Conservation (phyloP, 2,113 vertebrate species). For the Phrynosoma blainvillii region DNA sequence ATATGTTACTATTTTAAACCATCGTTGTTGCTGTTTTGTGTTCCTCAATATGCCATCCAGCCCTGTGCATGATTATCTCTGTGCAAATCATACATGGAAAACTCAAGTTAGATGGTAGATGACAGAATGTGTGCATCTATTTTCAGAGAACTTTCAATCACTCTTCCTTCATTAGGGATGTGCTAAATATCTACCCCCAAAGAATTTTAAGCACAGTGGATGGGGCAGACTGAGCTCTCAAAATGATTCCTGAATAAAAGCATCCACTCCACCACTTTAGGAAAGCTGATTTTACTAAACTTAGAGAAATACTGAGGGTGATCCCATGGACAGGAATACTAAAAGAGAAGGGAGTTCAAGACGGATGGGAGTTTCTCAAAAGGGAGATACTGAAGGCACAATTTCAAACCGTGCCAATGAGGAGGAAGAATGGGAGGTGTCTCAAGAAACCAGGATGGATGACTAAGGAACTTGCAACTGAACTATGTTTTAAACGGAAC, state of each 20-base stretch:
- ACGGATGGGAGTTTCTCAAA: no score
- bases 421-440: no score
- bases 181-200: neutral
- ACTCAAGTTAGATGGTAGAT: no score
- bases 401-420: no score
- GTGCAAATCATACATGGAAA: neutral
- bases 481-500: no score
- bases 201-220: neutral
- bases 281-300: no score
- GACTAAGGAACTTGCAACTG: no score
- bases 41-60: slow-evolving; percentile 40
- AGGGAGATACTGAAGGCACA: no score
- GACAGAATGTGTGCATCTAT: neutral
- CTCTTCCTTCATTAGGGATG: neutral
- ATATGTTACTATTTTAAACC: slow-evolving; percentile 49
- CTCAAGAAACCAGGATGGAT: no score
- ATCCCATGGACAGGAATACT: no score
- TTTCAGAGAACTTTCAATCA: neutral
- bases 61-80: slow-evolving; percentile 52
- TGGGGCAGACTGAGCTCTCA: neutral
- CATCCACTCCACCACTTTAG: neutral
- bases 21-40: slow-evolving; percentile 57
- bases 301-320: no score
- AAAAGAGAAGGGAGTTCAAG: no score
- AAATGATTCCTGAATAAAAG: neutral